Evolutionary conservation across 2,797 vertebrate species (phyloP).

Genomic region (Danio tinwini): DNA sequence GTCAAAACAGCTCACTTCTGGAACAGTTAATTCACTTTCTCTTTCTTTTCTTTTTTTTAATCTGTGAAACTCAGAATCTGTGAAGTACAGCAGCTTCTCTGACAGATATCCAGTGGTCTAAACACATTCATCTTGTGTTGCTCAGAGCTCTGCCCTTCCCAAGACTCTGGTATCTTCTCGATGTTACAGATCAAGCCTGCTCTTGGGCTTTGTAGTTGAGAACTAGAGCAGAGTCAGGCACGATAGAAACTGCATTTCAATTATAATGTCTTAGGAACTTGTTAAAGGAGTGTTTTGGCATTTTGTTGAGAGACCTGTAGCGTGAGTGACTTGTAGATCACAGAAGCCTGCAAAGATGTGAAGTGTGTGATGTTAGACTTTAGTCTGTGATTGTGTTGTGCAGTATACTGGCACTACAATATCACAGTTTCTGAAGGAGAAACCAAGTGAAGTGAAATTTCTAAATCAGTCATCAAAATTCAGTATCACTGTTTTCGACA

Average conservation of each 20-base stretch:
- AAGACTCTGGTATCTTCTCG: conserved; percentile 20
- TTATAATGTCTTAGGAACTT: conserved; percentile 8
- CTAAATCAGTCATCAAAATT: too few relatives aligned
- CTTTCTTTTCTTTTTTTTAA: background rate
- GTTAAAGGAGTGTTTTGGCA: conserved; percentile 1
- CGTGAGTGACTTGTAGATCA: conserved; percentile 22
- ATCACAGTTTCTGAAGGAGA: background rate
- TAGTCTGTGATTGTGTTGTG: background rate
- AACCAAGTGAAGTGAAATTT: background rate
- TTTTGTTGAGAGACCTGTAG: conserved; percentile 24
- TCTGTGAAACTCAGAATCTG: background rate
- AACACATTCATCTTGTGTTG: conserved; percentile 35
- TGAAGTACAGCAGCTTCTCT: conserved; percentile 16
- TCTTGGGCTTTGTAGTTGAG: conserved; percentile 27
- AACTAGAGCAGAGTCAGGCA: background rate
- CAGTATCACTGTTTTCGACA: too few relatives aligned
- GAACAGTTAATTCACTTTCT: background rate
- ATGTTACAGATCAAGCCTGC: conserved; percentile 32
- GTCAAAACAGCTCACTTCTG: background rate
- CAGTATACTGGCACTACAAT: background rate
- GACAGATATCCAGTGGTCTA: conserved; percentile 17
- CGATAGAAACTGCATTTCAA: conserved; percentile 35
- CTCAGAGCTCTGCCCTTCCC: background rate
- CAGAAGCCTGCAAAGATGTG: background rate
- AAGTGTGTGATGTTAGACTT: background rate